Evolutionary conservation across 2,888 invertebrate species (phyloP), one percentile per base, ranked within the genome.

Genomic region (Napeogenes inachia): DNA sequence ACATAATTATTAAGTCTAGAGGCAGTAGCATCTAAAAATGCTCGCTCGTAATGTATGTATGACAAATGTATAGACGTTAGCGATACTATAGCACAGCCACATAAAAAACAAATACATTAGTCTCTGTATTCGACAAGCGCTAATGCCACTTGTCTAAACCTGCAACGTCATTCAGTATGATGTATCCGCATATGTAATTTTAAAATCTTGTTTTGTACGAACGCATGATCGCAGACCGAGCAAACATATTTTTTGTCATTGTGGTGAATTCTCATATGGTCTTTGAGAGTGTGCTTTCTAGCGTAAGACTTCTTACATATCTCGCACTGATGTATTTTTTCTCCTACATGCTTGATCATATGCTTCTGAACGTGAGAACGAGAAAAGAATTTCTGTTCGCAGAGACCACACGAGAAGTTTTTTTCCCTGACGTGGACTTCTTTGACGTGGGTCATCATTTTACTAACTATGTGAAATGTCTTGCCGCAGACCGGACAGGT

Each of bases 311-410:
- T 92, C 57, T 83, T 82, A 56, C 92, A 92, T 0, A 91, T 68
- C 0, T 81, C 83, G 57, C 92, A 92, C 35, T 85, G 80, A 33
- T 89, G 84, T 1, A 85, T 79, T 46, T 84, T 82, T 35, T 89
- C 89, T 0, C 91, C 91, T 0, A 81, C 81, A 71, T 92, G 92
- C 38, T 85, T 89, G 0, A 91, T 70, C 87, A 91, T 90, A 59
- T 92, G 92, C 33, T 90, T 89, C 42, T 89, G 86, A 0, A 92
- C 82, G 54, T 89, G 90, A 0, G 88, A 87, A 4, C 80, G 85
- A 0, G 91, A 91, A 59, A 91, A 92, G 67, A 92, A 92, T 60
- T 81, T 85, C 47, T 86, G 86, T 0, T 89, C 91, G 62, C 92
- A 92, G 64, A 91, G 75, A 0, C 83, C 69, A 57, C 92, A 92